phyloP scores from a whole-genome alignment of 2,888 invertebrate species.

The Scaptomyza caliginosa region DNA sequence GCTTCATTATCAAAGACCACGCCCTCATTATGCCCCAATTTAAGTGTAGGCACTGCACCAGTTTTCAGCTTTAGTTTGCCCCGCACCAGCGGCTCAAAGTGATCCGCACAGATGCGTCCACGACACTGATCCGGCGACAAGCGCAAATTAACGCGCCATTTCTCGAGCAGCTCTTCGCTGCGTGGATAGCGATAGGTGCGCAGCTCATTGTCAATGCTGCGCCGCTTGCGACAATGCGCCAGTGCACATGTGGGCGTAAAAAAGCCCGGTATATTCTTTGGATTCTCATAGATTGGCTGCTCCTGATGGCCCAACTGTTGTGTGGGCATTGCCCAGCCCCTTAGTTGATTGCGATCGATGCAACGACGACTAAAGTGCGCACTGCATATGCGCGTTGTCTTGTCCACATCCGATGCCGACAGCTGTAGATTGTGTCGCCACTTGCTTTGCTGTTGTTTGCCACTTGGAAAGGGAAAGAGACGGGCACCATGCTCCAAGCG shows the following conservation, averaged over 20 bases:
- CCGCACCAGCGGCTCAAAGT: constrained; percentile 72
- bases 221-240: constrained; percentile 68
- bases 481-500: constrained; percentile 77
- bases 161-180: constrained; percentile 62
- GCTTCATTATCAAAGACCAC: constrained; percentile 66
- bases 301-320: constrained; percentile 69
- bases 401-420: constrained; percentile 42
- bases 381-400: constrained; percentile 67
- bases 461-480: constrained; percentile 70
- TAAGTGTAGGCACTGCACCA: constrained; percentile 78
- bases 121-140: constrained; percentile 66
- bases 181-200: constrained; percentile 78
- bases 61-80: constrained; percentile 72
- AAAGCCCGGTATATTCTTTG: constrained; percentile 73
- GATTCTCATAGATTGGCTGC: constrained; percentile 75
- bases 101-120: constrained; percentile 74
- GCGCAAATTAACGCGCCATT: constrained; percentile 76
- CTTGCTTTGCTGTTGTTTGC: constrained; percentile 67
- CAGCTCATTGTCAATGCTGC: constrained; percentile 68
- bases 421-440: constrained; percentile 80
- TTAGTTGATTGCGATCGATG: constrained; percentile 72
- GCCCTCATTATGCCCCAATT: constrained; percentile 73
- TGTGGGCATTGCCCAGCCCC: constrained; percentile 78
- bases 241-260: constrained; percentile 73
- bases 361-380: constrained; percentile 79